Percentiles rank a stretch among this genome's conserved stretches.
phyloP scores from a whole-genome alignment of 2,797 vertebrate genomes.

The Aeoliscus strigatus region DNA sequence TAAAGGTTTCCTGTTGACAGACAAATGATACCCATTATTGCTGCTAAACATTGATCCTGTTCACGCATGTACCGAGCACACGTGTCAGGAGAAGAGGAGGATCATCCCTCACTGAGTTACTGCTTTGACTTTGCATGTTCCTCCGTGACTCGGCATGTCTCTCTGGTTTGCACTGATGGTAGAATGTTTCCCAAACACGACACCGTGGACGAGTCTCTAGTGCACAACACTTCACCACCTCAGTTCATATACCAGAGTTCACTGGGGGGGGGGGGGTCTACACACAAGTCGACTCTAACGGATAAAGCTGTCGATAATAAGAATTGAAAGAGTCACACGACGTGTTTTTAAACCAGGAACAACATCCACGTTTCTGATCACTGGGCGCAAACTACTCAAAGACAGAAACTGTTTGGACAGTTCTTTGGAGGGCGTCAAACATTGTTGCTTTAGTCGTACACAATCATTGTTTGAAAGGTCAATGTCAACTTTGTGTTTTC shows the following conservation, averaged over 20 bases:
- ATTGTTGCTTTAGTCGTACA: too few species aligned
- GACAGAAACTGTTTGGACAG: too few species aligned
- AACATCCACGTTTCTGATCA: too few species aligned
- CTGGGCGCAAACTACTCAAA: too few species aligned
- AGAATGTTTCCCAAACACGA: constrained; percentile 30
- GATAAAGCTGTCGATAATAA: too few species aligned
- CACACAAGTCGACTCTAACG: neutral
- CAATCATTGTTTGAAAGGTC: too few species aligned
- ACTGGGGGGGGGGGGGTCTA: neutral
- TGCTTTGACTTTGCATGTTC: constrained; percentile 42
- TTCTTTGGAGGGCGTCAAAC: too few species aligned
- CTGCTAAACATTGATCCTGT: constrained; percentile 37
- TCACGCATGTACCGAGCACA: constrained; percentile 16
- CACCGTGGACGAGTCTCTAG: constrained; percentile 5
- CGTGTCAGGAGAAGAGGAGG: constrained; percentile 10
- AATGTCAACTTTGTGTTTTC: too few species aligned
- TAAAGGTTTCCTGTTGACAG: constrained; percentile 8
- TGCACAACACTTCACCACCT: neutral
- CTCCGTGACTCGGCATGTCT: constrained; percentile 37
- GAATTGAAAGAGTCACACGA: too few species aligned
- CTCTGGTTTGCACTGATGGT: constrained; percentile 40
- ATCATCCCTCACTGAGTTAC: neutral
- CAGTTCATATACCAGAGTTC: neutral
- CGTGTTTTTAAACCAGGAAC: too few species aligned
- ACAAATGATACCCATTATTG: constrained; percentile 18